phyloP scores from a whole-genome alignment of 1,140 invertebrate species.

The Aphelenchoides besseyi region DNA sequence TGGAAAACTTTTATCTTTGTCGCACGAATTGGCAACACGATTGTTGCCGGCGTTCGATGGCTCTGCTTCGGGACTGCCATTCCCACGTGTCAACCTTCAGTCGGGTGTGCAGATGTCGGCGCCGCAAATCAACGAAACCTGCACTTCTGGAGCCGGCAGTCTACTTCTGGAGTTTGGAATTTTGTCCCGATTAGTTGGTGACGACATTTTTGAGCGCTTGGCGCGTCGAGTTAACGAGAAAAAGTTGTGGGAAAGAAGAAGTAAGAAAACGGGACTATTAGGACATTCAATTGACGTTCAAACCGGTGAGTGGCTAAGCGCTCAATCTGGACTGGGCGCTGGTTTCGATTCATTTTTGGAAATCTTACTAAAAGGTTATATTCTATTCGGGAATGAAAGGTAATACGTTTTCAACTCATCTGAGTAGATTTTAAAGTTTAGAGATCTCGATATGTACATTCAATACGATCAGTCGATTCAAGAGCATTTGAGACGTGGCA shows the following conservation, averaged over 20 bases:
- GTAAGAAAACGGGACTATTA: conserved; percentile 69
- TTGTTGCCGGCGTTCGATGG: conserved; percentile 70
- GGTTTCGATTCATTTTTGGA: conserved; percentile 73
- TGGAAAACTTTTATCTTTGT: conserved; percentile 69
- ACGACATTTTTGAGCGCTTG: conserved; percentile 69
- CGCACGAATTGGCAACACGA: conserved; percentile 69
- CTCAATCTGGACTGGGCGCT: conserved; percentile 69
- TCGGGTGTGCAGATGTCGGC: conserved; percentile 67
- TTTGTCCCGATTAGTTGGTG: conserved; percentile 68
- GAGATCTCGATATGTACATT: conserved; percentile 69
- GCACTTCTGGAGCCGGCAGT: conserved; percentile 71
- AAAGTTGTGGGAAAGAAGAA: conserved; percentile 68
- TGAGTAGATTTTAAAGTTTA: no score
- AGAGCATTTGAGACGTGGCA: conserved; percentile 70
- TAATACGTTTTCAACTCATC: no score
- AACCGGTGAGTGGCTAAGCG: conserved; percentile 70
- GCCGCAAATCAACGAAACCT: conserved; percentile 70
- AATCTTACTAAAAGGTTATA: conserved; percentile 72
- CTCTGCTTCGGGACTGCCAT: conserved; percentile 67
- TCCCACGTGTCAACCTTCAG: conserved; percentile 69
- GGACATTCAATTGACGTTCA: conserved; percentile 71
- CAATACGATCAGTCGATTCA: conserved; percentile 69
- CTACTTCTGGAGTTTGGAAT: conserved; percentile 71
- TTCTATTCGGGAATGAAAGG: conserved; percentile 70
- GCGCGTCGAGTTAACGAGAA: conserved; percentile 67